phyloP scores from a whole-genome alignment of 2,888 invertebrate genomes.

The Syrista parreyssii region DNA sequence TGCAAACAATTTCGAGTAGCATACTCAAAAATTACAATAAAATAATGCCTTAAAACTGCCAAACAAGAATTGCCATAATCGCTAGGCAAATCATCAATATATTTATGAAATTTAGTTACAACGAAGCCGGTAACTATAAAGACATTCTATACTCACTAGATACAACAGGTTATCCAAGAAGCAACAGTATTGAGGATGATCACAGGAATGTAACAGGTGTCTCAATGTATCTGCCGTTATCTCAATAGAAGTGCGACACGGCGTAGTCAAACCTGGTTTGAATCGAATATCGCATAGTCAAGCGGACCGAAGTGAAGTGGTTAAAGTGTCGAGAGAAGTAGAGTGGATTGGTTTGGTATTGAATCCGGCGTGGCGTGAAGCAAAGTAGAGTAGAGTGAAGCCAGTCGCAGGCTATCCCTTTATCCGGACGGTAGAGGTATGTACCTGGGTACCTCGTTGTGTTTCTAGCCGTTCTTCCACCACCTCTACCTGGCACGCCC shows the following conservation, averaged over 20 bases:
- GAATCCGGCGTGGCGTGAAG: not conserved
- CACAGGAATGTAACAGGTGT: not conserved
- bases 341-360: not conserved
- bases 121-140: not conserved
- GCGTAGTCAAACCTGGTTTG: not conserved
- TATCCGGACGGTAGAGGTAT: constrained; percentile 24
- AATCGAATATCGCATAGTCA: not conserved
- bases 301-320: not conserved
- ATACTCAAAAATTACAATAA: not conserved
- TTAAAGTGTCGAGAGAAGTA: not conserved
- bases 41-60: not conserved
- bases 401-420: constrained; percentile 32
- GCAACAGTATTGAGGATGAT: not conserved
- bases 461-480: constrained; percentile 27
- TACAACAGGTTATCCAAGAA: not conserved
- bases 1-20: not conserved
- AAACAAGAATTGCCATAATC: not conserved
- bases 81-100: not conserved
- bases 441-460: constrained; percentile 9
- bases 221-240: not conserved
- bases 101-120: not conserved
- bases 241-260: not conserved
- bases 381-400: constrained; percentile 5
- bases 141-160: not conserved
- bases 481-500: constrained; percentile 51